Conservation (phyloP, 1,140 invertebrate genomes). For the Drosophila nigromelanica region DNA sequence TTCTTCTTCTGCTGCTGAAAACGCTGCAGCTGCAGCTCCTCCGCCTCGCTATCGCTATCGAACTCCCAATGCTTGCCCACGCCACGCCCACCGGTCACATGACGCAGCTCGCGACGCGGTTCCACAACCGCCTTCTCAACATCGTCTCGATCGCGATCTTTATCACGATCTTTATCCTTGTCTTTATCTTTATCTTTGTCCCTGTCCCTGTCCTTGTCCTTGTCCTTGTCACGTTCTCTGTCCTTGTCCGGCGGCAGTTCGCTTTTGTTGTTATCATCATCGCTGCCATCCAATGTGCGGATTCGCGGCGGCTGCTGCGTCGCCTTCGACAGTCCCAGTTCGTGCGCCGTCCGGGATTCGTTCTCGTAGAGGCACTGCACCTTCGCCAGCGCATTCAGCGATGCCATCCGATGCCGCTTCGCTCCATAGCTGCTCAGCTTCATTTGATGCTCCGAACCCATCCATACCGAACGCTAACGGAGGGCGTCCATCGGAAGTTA, state of each 20-base stretch:
- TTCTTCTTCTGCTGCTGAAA: constrained; percentile 56
- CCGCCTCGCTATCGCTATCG: constrained; percentile 84
- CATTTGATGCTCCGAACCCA: constrained; percentile 76
- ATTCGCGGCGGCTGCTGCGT: constrained; percentile 76
- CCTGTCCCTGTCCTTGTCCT: constrained; percentile 6
- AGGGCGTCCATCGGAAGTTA: too few species aligned
- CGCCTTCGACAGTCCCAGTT: constrained; percentile 84
- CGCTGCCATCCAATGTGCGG: constrained; percentile 70
- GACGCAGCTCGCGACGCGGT: constrained; percentile 86
- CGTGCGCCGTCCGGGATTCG: constrained; percentile 90
- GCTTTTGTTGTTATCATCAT: constrained; percentile 63
- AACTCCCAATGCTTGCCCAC: constrained; percentile 93
- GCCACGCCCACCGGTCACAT: constrained; percentile 90
- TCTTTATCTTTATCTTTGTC: constrained; percentile 26
- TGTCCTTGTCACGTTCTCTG: constrained; percentile 21
- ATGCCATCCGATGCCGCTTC: constrained; percentile 93
- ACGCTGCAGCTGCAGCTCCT: constrained; percentile 71
- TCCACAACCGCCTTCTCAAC: constrained; percentile 72
- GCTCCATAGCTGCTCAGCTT: constrained; percentile 85
- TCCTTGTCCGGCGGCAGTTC: constrained; percentile 44
- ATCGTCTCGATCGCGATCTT: constrained; percentile 8
- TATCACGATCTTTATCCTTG: constrained; percentile 22
- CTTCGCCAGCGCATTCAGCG: constrained; percentile 95
- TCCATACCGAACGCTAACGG: constrained; percentile 41
- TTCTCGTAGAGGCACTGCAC: constrained; percentile 96